phyloP scores from a whole-genome alignment of 1,140 invertebrate genomes.

The Drosophila pachea region DNA sequence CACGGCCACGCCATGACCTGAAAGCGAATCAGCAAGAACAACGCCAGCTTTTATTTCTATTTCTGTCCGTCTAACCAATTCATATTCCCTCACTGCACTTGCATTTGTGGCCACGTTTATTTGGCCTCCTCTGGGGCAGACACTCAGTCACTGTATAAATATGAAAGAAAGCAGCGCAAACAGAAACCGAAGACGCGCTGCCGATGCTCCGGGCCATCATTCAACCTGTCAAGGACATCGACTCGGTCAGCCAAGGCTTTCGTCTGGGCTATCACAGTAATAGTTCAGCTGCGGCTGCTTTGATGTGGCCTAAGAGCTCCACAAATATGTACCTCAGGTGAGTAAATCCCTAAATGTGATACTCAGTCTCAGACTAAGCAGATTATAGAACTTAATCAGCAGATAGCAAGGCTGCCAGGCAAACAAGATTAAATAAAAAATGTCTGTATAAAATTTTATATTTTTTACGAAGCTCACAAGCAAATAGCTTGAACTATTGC shows the following conservation, averaged over 20 bases:
- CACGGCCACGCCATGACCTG: constrained; percentile 18
- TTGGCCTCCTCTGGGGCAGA: constrained; percentile 46
- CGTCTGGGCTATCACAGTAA: constrained; percentile 12
- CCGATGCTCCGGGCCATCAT: constrained; percentile 9
- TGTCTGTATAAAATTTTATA: no score
- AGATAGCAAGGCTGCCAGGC: no score
- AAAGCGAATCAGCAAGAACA: constrained; percentile 10
- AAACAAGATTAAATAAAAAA: neutral
- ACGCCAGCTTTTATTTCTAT: neutral
- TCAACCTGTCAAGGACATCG: constrained; percentile 20
- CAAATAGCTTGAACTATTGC: no score
- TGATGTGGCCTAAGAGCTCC: constrained; percentile 5
- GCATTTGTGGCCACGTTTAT: constrained; percentile 58
- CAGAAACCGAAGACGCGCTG: constrained; percentile 1
- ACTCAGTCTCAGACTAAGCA: neutral
- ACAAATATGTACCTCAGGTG: constrained; percentile 7
- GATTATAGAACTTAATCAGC: neutral
- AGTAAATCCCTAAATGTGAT: constrained; percentile 1
- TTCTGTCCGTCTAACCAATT: neutral
- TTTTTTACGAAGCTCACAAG: no score
- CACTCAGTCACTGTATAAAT: constrained; percentile 58
- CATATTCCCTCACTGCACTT: constrained; percentile 11
- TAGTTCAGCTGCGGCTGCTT: constrained; percentile 13
- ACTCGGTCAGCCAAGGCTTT: neutral
- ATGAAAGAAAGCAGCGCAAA: constrained; percentile 30